Percentiles rank a stretch among this genome's conserved stretches.
These are phyloP conservation scores for Solea solea DNA, from an alignment of 2,113 vertebrate species.

Conservation along the genomic window DNA sequence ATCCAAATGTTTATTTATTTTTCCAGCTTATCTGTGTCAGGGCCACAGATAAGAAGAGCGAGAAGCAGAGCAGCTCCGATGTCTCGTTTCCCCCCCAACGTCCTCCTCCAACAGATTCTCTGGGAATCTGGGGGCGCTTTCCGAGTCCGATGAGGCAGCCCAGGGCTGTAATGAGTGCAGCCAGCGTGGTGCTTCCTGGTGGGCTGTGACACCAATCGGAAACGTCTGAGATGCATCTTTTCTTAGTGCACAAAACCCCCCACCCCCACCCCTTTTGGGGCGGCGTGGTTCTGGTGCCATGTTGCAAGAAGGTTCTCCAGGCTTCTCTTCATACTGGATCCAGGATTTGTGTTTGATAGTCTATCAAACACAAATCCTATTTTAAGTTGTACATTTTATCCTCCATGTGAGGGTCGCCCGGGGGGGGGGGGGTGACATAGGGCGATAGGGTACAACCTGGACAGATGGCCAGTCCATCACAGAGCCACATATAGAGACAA, in stretches of 20 bases:
- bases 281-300: no score
- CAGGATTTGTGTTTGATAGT: no score
- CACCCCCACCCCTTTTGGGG: background rate
- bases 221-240: constrained; percentile 5
- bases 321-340: no score
- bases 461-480: no score
- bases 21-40: constrained; percentile 42
- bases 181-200: background rate
- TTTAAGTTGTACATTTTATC: no score
- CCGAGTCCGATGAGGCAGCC: constrained; percentile 13
- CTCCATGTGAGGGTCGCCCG: no score
- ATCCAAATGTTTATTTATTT: constrained; percentile 33
- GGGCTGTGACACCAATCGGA: constrained; percentile 6
- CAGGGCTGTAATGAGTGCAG: constrained; percentile 15
- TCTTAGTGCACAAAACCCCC: background rate
- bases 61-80: constrained; percentile 22
- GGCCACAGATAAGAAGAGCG: constrained; percentile 5
- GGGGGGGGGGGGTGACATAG: no score
- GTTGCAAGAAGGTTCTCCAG: no score
- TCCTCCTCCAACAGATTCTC: constrained; percentile 13
- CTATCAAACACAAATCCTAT: no score
- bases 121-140: constrained; percentile 21
- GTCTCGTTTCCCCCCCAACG: constrained; percentile 31
- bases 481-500: no score
- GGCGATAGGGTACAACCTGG: no score